These are phyloP conservation scores for Arnoldichthys spilopterus DNA, from an alignment of 2,797 vertebrate genomes.

Conservation along the genomic window DNA sequence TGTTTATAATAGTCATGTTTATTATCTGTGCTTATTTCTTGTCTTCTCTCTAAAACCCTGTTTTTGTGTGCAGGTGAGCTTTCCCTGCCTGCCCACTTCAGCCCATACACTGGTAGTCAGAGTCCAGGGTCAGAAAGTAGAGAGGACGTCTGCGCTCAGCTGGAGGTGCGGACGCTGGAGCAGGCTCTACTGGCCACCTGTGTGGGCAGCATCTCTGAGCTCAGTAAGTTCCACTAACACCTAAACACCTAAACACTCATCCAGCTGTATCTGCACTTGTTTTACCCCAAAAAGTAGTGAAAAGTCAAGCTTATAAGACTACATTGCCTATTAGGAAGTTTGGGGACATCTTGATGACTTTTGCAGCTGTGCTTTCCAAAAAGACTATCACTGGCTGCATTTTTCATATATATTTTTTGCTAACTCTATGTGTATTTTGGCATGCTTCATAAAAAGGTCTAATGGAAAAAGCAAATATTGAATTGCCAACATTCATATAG, in stretches of 20 bases:
- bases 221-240: constrained; percentile 83
- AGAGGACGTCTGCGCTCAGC: constrained; percentile 85
- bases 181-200: constrained; percentile 90
- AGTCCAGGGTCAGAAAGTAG: constrained; percentile 70
- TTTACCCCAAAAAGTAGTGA: too few species aligned
- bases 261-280: too few species aligned
- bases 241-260: constrained; percentile 5
- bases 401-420: too few species aligned
- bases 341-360: too few species aligned
- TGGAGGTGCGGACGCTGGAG: constrained; percentile 90
- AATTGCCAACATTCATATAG: too few species aligned
- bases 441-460: too few species aligned
- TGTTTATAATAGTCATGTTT: neutral
- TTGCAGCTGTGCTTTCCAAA: too few species aligned
- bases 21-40: constrained; percentile 4
- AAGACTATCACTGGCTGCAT: too few species aligned
- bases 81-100: constrained; percentile 87
- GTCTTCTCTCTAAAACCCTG: neutral
- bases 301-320: too few species aligned
- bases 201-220: constrained; percentile 92
- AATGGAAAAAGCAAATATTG: too few species aligned
- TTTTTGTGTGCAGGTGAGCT: constrained; percentile 83
- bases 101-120: constrained; percentile 79
- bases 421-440: too few species aligned
- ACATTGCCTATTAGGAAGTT: too few species aligned